phyloP scores from a whole-genome alignment of 2,113 vertebrate genomes.

The Microcebus murinus region DNA sequence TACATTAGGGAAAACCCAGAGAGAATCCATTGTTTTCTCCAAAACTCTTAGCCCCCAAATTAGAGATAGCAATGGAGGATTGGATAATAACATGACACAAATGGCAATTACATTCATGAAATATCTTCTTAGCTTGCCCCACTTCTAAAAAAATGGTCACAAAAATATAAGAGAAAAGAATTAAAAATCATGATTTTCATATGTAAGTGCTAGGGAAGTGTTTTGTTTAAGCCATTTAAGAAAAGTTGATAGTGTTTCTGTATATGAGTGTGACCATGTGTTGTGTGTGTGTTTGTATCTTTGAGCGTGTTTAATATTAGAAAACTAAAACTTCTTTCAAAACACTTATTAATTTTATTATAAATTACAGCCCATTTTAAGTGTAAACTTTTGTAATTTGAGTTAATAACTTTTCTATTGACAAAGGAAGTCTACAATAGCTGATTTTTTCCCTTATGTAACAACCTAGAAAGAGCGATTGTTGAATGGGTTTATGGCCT shows the following conservation, averaged over 20 bases:
- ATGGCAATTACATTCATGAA: neutral
- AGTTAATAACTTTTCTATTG: slow-evolving; percentile 17
- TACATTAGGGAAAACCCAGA: neutral
- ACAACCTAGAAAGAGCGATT: slow-evolving; percentile 53
- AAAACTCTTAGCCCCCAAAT: neutral
- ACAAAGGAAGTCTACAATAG: slow-evolving; percentile 34
- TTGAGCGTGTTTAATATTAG: neutral
- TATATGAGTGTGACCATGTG: neutral
- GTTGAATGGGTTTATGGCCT: slow-evolving; percentile 7
- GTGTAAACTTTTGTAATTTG: neutral
- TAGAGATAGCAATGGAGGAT: neutral
- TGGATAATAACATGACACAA: neutral
- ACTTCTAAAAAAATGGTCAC: neutral
- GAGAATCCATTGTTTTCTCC: neutral
- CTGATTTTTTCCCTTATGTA: neutral
- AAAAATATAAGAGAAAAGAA: neutral
- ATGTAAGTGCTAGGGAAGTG: neutral
- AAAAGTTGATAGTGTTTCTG: neutral
- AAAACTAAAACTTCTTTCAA: slow-evolving; percentile 19
- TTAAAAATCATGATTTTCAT: neutral
- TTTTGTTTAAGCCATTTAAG: neutral
- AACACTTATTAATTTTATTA: neutral
- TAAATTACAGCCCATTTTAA: slow-evolving; percentile 2
- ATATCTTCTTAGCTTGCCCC: neutral
- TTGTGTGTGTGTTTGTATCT: neutral